These are phyloP conservation scores for Chionomys nivalis DNA, from an alignment of 2,113 vertebrate genomes.

Conservation along the genomic window DNA sequence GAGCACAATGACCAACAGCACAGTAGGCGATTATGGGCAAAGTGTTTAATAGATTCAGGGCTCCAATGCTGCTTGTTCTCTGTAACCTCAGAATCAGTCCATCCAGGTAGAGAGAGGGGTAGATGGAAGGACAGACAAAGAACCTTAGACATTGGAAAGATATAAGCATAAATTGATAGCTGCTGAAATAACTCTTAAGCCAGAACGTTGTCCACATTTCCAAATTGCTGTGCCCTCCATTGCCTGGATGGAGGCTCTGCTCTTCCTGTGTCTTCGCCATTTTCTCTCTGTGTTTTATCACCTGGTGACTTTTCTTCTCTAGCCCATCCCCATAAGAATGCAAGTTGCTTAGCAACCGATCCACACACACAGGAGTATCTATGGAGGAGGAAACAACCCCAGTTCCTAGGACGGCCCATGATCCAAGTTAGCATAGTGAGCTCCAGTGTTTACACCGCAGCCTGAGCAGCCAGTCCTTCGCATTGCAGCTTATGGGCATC, in stretches of 20 bases:
- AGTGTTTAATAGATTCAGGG: not conserved
- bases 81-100: not conserved
- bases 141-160: not conserved
- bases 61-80: not conserved
- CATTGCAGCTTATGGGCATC: slow-evolving; percentile 18
- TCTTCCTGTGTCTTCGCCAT: slow-evolving; percentile 67
- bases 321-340: slow-evolving; percentile 37
- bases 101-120: not conserved
- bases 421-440: slow-evolving; percentile 60
- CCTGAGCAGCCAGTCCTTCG: slow-evolving; percentile 63
- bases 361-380: slow-evolving; percentile 59
- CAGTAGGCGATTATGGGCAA: not conserved
- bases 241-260: slow-evolving; percentile 31
- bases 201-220: not conserved
- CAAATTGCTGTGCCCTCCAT: not conserved
- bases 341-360: slow-evolving; percentile 74
- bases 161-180: not conserved
- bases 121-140: not conserved
- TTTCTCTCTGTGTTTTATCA: slow-evolving; percentile 55
- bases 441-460: slow-evolving; percentile 58
- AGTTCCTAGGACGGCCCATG: slow-evolving; percentile 26
- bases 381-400: slow-evolving; percentile 48
- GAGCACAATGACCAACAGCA: not conserved
- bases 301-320: slow-evolving; percentile 59
- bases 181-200: slow-evolving; percentile 31